A percentile compares a stretch with the other conserved stretches of the same genome.
Evolutionary conservation across 1,140 invertebrate genomes (phyloP).

Genomic region (Araneus ventricosus): DNA sequence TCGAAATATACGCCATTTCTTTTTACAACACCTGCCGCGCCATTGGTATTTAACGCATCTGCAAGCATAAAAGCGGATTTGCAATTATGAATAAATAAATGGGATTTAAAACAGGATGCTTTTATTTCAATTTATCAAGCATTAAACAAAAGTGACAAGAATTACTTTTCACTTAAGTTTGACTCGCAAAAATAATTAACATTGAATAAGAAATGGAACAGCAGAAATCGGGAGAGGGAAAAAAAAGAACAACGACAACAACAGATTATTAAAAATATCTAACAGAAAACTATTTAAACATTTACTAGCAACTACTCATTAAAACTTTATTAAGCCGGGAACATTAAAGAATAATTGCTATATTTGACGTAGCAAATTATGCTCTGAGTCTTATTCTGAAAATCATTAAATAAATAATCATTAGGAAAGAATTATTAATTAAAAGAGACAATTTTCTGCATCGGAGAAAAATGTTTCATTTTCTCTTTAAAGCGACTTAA

Average conservation of each 20-base stretch:
- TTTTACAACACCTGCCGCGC: too few relatives aligned
- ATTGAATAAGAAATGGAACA: background rate
- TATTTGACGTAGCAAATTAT: slow-evolving; percentile 44
- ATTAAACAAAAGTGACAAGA: background rate
- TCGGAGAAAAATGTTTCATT: background rate
- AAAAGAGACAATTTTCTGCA: slow-evolving; percentile 42
- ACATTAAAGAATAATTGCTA: slow-evolving; percentile 52
- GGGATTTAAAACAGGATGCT: background rate
- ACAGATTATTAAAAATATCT: slow-evolving; percentile 21
- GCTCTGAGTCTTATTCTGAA: slow-evolving; percentile 1
- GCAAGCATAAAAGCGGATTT: background rate
- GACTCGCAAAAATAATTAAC: background rate
- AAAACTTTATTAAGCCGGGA: slow-evolving; percentile 27
- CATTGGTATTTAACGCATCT: background rate
- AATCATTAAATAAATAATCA: slow-evolving; percentile 69
- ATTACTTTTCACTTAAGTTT: background rate
- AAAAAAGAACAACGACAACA: background rate
- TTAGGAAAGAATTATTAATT: slow-evolving; percentile 70
- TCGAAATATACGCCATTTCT: too few relatives aligned
- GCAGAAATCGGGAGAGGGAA: background rate
- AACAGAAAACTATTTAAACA: slow-evolving; percentile 5
- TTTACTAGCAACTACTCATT: slow-evolving; percentile 19
- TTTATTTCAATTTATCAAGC: background rate
- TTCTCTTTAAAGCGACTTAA: slow-evolving; percentile 20
- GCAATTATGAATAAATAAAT: background rate